Evolutionary conservation across 2,113 vertebrate genomes (phyloP), one percentile per base, ranked within the genome.

Genomic region (Sigmodon hispidus): DNA sequence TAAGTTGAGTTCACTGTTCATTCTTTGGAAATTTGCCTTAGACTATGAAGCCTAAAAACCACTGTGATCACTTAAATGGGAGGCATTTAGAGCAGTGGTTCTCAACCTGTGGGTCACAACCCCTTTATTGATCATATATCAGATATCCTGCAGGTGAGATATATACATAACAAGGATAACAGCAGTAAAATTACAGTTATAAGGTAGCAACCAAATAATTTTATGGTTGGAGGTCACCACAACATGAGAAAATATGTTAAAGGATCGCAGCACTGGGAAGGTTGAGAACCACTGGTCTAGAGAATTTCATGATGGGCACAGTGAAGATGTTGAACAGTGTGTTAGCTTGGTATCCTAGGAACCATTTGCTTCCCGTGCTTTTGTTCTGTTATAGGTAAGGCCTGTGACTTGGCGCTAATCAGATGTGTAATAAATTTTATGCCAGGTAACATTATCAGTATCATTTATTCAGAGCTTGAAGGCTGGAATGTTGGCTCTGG

Each of bases 361-460:
- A 45, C 72, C 34, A 80, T 52, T 86, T 93, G 34, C 75, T 91
- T 87, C 69, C 34, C 36, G 0, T 90, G 75, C 43, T 81, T 76
- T 67, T 84, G n/a, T 93, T 87, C 22, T 67, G 1, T 43, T 61
- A 4, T 59, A 67, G 40, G 6, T 75, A 50, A 89, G 36, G 5
- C 26, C 57, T 59, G 29, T 52, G 40, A 17, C 84, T 80, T 91
- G 13, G 43, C 40, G 26, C 48, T 75, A 73, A 67, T 31, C 22
- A 75, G 88, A 73, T 8, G 36, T 34, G 50, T 91, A 89, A 55
- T 61, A 52, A 52, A 88, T 85, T 96, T 76, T 93, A 61, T 94
- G 29, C 16, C 22, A 72, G 4, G 4, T 73, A 69, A 87, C 65
- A 48, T 31, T 85, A 26, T 36, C 45, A 69, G 19, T 29, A 80